Evolutionary conservation across 92 coral and sea anemone genomes (phyloP).

Genomic region (Palythoa caribaeorum): DNA sequence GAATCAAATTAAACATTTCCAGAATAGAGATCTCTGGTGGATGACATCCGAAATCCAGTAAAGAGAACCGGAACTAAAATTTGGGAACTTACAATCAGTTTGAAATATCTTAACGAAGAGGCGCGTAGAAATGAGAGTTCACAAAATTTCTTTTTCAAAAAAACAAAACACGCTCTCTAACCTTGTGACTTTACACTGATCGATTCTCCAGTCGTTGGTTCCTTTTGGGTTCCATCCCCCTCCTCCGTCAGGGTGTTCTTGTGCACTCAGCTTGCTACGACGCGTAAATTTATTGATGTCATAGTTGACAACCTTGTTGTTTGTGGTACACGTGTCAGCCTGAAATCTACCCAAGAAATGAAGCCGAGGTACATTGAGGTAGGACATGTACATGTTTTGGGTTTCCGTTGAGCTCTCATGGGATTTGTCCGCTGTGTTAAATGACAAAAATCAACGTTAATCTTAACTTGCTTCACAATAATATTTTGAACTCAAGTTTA

Average conservation of each 20-base stretch:
- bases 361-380: slow-evolving; percentile 55
- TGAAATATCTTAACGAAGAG: too few relatives aligned
- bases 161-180: background rate
- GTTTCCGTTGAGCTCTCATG: background rate
- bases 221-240: slow-evolving; percentile 59
- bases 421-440: background rate
- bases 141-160: too few relatives aligned
- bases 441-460: background rate
- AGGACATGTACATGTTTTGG: slow-evolving; percentile 20
- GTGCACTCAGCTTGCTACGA: background rate
- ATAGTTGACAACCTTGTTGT: slow-evolving; percentile 34
- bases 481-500: background rate
- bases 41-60: too few relatives aligned
- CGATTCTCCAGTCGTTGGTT: slow-evolving; percentile 38
- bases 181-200: slow-evolving; percentile 34
- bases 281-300: slow-evolving; percentile 29
- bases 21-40: too few relatives aligned
- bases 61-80: too few relatives aligned
- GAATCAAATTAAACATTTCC: too few relatives aligned
- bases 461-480: background rate
- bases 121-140: too few relatives aligned
- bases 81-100: too few relatives aligned
- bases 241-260: background rate
- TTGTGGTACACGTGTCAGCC: slow-evolving; percentile 49
- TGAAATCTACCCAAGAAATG: slow-evolving; percentile 57